A percentile compares a stretch with the other conserved stretches of the same genome.
phyloP scores from a whole-genome alignment of 53 echinoderm and acorn worm species.

The Holothuria scabra region DNA sequence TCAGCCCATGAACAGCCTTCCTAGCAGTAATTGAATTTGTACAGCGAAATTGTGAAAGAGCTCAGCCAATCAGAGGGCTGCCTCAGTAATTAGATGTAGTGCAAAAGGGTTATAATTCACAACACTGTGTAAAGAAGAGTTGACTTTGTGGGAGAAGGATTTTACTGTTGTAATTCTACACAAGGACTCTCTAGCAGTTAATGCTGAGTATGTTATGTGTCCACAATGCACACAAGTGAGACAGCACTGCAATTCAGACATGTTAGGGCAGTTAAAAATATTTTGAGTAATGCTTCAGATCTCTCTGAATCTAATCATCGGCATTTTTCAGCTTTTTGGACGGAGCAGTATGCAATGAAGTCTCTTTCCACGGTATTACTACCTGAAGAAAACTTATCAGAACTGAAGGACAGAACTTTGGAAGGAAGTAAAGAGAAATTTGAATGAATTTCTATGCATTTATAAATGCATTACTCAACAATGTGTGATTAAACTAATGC shows the following conservation, averaged over 20 bases:
- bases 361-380: no score
- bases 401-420: no score
- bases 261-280: not conserved
- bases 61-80: slow-evolving; percentile 28
- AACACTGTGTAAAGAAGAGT: slow-evolving; percentile 28
- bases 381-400: no score
- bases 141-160: slow-evolving; percentile 12
- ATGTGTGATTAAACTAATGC: no score
- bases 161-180: slow-evolving; percentile 38
- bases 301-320: no score
- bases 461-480: no score
- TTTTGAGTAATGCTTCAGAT: no score
- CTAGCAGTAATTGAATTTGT: slow-evolving; percentile 40
- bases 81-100: slow-evolving; percentile 45
- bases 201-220: not conserved
- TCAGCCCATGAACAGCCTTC: slow-evolving; percentile 23
- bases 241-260: slow-evolving; percentile 17
- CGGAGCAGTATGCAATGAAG: no score
- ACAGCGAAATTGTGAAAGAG: slow-evolving; percentile 18
- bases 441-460: no score
- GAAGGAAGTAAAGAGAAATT: no score
- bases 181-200: not conserved
- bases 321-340: no score
- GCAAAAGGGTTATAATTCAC: slow-evolving; percentile 29
- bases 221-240: no score